Conservation (phyloP, 2,113 vertebrate genomes). For the Cryptomyrus ogoouensis region DNA sequence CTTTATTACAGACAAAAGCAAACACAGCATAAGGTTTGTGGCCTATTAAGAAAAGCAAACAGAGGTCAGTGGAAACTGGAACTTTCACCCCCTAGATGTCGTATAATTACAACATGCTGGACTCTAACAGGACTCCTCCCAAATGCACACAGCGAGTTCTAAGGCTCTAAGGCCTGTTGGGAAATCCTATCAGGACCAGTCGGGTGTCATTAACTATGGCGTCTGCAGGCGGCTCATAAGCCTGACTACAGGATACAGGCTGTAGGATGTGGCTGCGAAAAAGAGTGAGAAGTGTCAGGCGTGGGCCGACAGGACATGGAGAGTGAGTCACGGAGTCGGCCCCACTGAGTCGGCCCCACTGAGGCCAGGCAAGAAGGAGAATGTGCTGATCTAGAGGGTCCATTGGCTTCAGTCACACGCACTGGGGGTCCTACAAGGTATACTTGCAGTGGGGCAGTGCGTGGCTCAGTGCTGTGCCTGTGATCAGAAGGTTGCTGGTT, state of each 20-base stretch:
- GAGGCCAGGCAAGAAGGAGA: not conserved
- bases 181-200: not conserved
- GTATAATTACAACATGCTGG: not conserved
- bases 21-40: not conserved
- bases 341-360: not conserved
- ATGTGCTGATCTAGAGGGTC: not conserved
- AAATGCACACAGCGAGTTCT: not conserved
- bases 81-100: not conserved
- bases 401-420: not conserved
- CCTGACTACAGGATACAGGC: not conserved
- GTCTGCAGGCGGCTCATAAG: not conserved
- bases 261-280: not conserved
- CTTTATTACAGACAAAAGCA: not conserved
- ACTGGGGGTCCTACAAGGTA: not conserved
- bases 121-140: not conserved
- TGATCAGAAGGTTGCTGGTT: not conserved
- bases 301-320: not conserved
- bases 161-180: not conserved
- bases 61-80: not conserved
- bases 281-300: not conserved
- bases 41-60: not conserved
- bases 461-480: not conserved
- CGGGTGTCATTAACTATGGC: not conserved
- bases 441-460: not conserved
- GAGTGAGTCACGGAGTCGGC: not conserved